A percentile compares a stretch with the other conserved stretches of the same genome.
phyloP scores from a whole-genome alignment of 2,888 invertebrate genomes.

The Julus scanicus region DNA sequence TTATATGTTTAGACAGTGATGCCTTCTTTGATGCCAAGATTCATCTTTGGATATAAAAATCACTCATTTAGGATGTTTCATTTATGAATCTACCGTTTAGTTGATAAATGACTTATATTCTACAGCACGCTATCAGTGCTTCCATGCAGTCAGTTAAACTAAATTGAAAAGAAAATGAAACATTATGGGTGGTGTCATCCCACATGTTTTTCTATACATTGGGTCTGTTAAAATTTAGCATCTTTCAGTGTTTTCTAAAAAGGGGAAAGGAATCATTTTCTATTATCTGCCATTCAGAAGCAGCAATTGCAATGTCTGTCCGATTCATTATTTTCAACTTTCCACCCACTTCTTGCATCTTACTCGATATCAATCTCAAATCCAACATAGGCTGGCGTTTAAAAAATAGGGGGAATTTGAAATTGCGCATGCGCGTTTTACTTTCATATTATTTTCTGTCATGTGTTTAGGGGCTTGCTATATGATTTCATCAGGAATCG shows the following conservation, averaged over 20 bases:
- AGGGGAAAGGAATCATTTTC: background rate
- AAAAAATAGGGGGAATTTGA: background rate
- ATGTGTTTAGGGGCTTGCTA: conserved; percentile 5
- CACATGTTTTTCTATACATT: background rate
- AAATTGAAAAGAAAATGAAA: background rate
- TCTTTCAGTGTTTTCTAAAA: background rate
- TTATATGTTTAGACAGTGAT: background rate
- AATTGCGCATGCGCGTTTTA: background rate
- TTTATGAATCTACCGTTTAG: background rate
- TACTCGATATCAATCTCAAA: background rate
- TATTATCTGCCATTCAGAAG: background rate
- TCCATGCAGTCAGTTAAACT: background rate
- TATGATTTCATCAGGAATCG: conserved; percentile 3
- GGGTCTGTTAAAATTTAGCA: background rate
- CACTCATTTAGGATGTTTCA: background rate
- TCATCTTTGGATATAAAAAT: conserved; percentile 10
- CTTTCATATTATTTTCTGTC: background rate
- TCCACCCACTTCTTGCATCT: background rate
- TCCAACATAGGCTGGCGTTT: background rate
- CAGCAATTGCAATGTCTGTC: background rate
- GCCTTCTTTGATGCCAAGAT: background rate
- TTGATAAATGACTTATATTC: background rate
- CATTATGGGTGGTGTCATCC: background rate
- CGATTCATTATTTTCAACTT: conserved; percentile 36
- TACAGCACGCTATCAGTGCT: background rate